A percentile compares a stretch with the other conserved stretches of the same genome.
Conservation (phyloP, 2,113 vertebrate species). For the Menidia beryllina region DNA sequence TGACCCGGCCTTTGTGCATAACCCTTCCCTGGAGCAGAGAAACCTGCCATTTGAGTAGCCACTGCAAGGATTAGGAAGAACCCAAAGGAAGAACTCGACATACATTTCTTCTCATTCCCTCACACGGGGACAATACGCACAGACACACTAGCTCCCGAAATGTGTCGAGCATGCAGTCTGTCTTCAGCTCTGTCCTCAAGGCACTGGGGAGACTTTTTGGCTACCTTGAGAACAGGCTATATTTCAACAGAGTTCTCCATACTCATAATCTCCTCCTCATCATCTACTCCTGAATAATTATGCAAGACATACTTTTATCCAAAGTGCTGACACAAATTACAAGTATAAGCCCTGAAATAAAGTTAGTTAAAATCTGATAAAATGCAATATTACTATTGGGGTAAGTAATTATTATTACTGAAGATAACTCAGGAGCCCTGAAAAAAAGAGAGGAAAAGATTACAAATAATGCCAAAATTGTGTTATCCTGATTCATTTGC, state of each 20-base stretch:
- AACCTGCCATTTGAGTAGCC: slow-evolving; percentile 47
- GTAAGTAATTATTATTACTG: too few species aligned
- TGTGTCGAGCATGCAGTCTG: slow-evolving; percentile 22
- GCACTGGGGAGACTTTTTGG: slow-evolving; percentile 19
- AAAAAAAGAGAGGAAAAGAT: too few species aligned
- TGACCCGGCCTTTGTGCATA: slow-evolving; percentile 18
- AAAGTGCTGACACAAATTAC: not conserved
- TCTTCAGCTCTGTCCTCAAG: slow-evolving; percentile 32
- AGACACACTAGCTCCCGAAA: slow-evolving; percentile 23
- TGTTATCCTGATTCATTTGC: too few species aligned
- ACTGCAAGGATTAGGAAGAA: slow-evolving; percentile 54
- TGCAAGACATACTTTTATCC: not conserved
- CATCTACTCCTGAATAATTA: too few species aligned
- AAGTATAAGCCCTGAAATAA: not conserved
- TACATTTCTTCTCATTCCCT: slow-evolving; percentile 48
- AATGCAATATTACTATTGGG: not conserved
- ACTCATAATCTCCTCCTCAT: too few species aligned
- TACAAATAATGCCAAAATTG: too few species aligned
- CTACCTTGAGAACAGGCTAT: not conserved
- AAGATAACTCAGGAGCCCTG: too few species aligned
- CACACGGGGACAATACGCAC: slow-evolving; percentile 29
- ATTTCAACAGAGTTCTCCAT: not conserved
- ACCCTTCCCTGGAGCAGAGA: slow-evolving; percentile 28
- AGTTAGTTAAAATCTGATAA: not conserved
- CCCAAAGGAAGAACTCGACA: slow-evolving; percentile 47